Conservation (phyloP, 2,113 vertebrate species). For the human (Homo sapiens) region GRCh38 chr7:11659001-11659500, state of each 20-base stretch:
- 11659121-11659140: background rate
- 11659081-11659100: background rate
- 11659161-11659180: background rate
- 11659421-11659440: background rate
- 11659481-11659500: background rate
- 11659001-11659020: conserved; percentile 10
- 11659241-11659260: background rate
- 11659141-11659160: background rate
- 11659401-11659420: background rate
- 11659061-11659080: background rate
- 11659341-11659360: background rate
- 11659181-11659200: background rate
- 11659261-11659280: background rate
- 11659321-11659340: background rate
- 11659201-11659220: background rate
- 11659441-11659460: background rate
- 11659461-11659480: background rate
- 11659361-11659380: background rate
- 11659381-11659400: background rate
- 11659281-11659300: background rate
- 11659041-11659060: background rate
- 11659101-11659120: background rate
- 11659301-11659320: background rate
- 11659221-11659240: background rate
- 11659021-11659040: background rate